A percentile compares a stretch with the other conserved stretches of the same genome.
Conservation (phyloP, 1,140 invertebrate genomes). For the Apis laboriosa region DNA sequence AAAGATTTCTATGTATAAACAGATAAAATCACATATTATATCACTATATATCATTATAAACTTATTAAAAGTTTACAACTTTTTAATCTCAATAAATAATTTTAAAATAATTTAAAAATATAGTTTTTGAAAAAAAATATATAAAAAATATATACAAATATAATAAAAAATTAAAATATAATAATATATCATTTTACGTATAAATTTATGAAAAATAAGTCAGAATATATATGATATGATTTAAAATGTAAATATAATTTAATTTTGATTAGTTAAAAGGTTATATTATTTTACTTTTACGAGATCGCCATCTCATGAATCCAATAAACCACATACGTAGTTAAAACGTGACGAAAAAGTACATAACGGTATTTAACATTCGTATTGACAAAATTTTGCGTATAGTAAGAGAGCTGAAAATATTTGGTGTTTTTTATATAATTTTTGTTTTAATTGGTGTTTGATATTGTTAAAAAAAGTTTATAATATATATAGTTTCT, state of each 20-base stretch:
- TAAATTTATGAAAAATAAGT: neutral
- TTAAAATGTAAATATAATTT: neutral
- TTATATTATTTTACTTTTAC: slow-evolving; percentile 1
- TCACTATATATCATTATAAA: too few species aligned
- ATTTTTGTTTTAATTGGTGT: neutral
- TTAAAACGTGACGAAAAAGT: neutral
- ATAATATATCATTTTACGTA: neutral
- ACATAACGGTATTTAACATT: neutral
- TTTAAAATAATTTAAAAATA: too few species aligned
- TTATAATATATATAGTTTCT: neutral
- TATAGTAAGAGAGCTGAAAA: neutral
- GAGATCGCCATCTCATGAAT: neutral
- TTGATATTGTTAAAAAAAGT: neutral
- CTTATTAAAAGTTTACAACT: too few species aligned
- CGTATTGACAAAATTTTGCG: neutral
- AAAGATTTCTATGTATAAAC: too few species aligned
- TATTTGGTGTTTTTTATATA: neutral
- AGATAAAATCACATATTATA: too few species aligned
- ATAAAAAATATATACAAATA: neutral
- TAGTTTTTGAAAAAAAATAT: too few species aligned
- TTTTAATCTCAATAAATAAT: too few species aligned
- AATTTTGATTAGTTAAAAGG: neutral
- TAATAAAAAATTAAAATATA: neutral
- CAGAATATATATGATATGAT: neutral
- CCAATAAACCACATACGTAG: neutral